A percentile compares a stretch with the other conserved stretches of the same genome.
These are phyloP conservation scores for Semicossyphus pulcher DNA, from an alignment of 2,113 vertebrate genomes.

Conservation along the genomic window DNA sequence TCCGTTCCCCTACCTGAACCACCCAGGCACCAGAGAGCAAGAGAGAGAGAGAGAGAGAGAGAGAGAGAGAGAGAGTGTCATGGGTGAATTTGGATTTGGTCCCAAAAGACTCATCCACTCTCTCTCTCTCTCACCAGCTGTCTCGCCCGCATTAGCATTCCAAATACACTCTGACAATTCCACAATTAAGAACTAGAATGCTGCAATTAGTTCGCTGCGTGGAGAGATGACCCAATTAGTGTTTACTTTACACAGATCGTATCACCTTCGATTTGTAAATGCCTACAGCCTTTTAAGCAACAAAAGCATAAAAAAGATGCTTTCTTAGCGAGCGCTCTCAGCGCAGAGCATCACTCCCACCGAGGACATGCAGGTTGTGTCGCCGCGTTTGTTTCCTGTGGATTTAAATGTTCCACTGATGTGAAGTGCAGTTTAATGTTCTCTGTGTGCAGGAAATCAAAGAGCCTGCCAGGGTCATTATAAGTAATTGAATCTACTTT, in stretches of 20 bases:
- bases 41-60: neutral
- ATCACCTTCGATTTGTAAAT: slow-evolving; percentile 61
- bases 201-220: slow-evolving; percentile 70
- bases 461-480: neutral
- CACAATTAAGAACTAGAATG: slow-evolving; percentile 79
- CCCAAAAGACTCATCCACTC: slow-evolving; percentile 66
- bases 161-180: slow-evolving; percentile 72
- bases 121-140: slow-evolving; percentile 71
- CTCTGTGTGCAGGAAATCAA: neutral
- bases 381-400: neutral
- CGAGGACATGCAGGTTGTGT: neutral
- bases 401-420: neutral
- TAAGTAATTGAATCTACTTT: neutral
- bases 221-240: slow-evolving; percentile 75
- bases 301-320: neutral
- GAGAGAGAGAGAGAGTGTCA: slow-evolving; percentile 18
- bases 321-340: neutral
- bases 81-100: slow-evolving; percentile 70
- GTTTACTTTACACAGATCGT: slow-evolving; percentile 62
- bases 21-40: neutral
- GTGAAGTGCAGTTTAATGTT: neutral
- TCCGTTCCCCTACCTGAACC: slow-evolving; percentile 16
- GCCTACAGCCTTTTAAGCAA: slow-evolving; percentile 34
- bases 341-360: neutral
- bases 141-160: slow-evolving; percentile 74